phyloP scores from a whole-genome alignment of 2,113 vertebrate genomes.

The Seriola rivoliana region DNA sequence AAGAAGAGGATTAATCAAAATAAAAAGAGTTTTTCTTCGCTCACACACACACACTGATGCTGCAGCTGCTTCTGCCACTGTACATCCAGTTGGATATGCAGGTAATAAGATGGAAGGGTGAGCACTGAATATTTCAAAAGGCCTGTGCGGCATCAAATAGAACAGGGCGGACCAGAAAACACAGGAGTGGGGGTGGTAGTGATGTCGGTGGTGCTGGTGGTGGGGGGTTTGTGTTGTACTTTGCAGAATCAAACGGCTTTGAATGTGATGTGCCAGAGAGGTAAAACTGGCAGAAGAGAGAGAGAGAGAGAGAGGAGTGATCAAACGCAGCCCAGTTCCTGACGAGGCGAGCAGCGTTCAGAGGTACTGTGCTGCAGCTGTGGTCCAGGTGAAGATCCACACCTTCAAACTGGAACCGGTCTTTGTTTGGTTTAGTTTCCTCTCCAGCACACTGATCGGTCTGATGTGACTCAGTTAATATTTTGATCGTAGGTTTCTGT shows the following conservation, averaged over 20 bases:
- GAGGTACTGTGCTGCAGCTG: too few relatives aligned
- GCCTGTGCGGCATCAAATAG: slow-evolving; percentile 54
- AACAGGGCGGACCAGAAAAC: slow-evolving; percentile 21
- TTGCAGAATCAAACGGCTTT: slow-evolving; percentile 53
- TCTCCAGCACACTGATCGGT: too few relatives aligned
- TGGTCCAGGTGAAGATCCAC: too few relatives aligned
- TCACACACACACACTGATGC: slow-evolving; percentile 23
- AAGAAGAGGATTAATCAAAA: slow-evolving; percentile 68
- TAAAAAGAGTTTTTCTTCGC: slow-evolving; percentile 25
- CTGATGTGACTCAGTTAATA: too few relatives aligned
- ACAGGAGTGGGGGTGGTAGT: background rate
- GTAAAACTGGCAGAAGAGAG: slow-evolving; percentile 29
- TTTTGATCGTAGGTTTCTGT: too few relatives aligned
- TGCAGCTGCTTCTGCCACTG: slow-evolving; percentile 13
- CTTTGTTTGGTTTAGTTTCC: too few relatives aligned
- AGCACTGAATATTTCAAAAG: slow-evolving; percentile 72
- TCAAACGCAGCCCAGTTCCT: slow-evolving; percentile 50
- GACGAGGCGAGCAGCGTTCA: too few relatives aligned
- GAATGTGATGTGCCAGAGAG: slow-evolving; percentile 25
- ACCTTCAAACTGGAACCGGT: too few relatives aligned
- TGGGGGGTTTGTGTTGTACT: slow-evolving; percentile 25
- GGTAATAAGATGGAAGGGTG: slow-evolving; percentile 65
- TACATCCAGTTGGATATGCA: slow-evolving; percentile 52
- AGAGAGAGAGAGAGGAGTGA: slow-evolving; percentile 14
- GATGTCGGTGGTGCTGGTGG: background rate